A percentile compares a stretch with the other conserved stretches of the same genome.
phyloP scores from a whole-genome alignment of 2,797 vertebrate genomes.

The Smutsia gigantea region DNA sequence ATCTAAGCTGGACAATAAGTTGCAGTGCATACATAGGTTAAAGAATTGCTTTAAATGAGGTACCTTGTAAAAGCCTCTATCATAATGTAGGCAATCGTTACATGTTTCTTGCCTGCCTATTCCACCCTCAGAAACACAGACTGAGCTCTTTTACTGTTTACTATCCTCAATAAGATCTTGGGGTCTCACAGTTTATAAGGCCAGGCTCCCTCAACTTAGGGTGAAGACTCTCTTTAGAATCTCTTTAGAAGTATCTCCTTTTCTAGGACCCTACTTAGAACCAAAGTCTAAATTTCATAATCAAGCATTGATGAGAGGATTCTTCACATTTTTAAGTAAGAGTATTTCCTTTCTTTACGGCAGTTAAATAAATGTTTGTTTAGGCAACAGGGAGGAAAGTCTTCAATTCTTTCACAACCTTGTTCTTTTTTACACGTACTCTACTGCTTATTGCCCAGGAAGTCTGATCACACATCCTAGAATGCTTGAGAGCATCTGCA shows the following conservation, averaged over 20 bases:
- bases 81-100: neutral
- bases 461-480: slow-evolving; percentile 1
- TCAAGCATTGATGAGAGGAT: neutral
- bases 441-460: neutral
- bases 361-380: neutral
- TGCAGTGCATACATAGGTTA: neutral
- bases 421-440: neutral
- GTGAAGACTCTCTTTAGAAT: neutral
- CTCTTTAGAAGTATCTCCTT: neutral
- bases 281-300: neutral
- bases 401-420: neutral
- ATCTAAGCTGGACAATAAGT: neutral
- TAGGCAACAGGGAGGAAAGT: neutral
- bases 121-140: neutral
- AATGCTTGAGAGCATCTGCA: slow-evolving; percentile 2
- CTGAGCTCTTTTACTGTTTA: neutral
- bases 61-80: neutral
- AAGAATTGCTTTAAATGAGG: neutral
- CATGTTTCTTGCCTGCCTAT: neutral
- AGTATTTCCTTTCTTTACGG: neutral
- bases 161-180: neutral
- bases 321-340: neutral
- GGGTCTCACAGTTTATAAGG: neutral
- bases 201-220: neutral
- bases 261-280: neutral